Evolutionary conservation across 2,113 vertebrate genomes (phyloP).

Genomic region (Mobula hypostoma): DNA sequence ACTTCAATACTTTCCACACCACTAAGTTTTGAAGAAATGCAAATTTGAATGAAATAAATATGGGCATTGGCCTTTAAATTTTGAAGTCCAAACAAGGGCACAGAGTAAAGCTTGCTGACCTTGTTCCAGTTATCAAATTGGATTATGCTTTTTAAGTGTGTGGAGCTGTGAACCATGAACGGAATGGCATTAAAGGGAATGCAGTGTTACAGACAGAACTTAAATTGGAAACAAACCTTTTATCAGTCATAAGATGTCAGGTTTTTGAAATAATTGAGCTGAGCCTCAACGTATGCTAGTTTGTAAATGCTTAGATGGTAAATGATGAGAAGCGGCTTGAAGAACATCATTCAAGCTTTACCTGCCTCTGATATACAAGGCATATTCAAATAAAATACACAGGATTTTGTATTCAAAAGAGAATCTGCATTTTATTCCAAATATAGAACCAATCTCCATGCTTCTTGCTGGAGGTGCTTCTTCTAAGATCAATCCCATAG

Average conservation of each 20-base stretch:
- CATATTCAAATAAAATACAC: neutral
- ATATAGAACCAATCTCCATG: neutral
- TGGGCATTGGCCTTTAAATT: neutral
- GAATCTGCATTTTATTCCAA: neutral
- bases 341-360: neutral
- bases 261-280: slow-evolving; percentile 2
- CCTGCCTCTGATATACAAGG: neutral
- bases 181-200: neutral
- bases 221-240: slow-evolving; percentile 30
- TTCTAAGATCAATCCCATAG: neutral
- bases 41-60: neutral
- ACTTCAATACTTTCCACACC: neutral
- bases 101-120: slow-evolving; percentile 1
- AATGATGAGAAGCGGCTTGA: slow-evolving; percentile 4
- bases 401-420: neutral
- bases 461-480: neutral
- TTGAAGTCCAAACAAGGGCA: neutral
- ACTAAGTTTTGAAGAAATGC: neutral
- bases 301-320: neutral
- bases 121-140: neutral
- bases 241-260: slow-evolving; percentile 6
- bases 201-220: neutral
- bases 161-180: neutral
- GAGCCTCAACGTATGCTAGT: neutral
- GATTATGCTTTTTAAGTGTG: neutral